A percentile compares a stretch with the other conserved stretches of the same genome.
phyloP scores from a whole-genome alignment of 2,797 vertebrate genomes.

The Triplophysa bombifrons region DNA sequence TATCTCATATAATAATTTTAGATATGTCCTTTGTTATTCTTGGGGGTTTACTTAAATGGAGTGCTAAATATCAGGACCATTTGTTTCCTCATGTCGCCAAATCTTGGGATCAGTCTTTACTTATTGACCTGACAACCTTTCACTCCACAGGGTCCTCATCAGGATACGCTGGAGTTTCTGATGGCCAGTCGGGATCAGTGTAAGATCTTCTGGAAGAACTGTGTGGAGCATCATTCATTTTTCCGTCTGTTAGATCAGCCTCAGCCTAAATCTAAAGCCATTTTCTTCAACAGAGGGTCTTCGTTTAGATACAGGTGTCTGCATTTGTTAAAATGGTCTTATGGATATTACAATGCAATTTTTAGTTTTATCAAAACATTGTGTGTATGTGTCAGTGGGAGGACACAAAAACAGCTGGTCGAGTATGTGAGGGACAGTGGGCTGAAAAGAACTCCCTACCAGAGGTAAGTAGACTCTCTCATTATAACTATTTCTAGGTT shows the following conservation, averaged over 20 bases:
- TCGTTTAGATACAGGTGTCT: slow-evolving; percentile 97
- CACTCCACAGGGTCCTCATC: slow-evolving; percentile 85
- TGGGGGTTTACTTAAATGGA: slow-evolving; percentile 24
- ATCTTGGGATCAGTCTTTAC: no score
- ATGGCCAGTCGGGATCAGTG: slow-evolving; percentile 92
- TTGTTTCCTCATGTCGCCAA: slow-evolving; percentile 1
- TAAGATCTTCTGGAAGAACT: slow-evolving; percentile 98
- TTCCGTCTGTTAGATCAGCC: slow-evolving; percentile 95
- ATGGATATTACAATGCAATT: not conserved
- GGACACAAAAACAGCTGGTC: slow-evolving; percentile 96
- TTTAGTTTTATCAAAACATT: slow-evolving; percentile 11
- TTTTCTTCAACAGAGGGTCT: slow-evolving; percentile 93
- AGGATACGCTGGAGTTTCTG: slow-evolving; percentile 93
- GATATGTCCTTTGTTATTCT: slow-evolving; percentile 43
- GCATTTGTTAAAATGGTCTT: not conserved
- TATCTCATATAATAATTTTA: slow-evolving; percentile 22
- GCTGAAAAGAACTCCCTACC: slow-evolving; percentile 86
- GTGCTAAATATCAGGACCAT: slow-evolving; percentile 39
- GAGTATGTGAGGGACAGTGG: slow-evolving; percentile 90
- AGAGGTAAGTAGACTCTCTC: slow-evolving; percentile 79
- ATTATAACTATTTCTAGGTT: not conserved
- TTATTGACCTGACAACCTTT: slow-evolving; percentile 9
- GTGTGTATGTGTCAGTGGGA: slow-evolving; percentile 78
- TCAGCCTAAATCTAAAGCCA: slow-evolving; percentile 88
- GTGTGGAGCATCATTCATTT: slow-evolving; percentile 96